Conservation (phyloP, 2,797 vertebrate genomes). For the Potorous gilbertii region DNA sequence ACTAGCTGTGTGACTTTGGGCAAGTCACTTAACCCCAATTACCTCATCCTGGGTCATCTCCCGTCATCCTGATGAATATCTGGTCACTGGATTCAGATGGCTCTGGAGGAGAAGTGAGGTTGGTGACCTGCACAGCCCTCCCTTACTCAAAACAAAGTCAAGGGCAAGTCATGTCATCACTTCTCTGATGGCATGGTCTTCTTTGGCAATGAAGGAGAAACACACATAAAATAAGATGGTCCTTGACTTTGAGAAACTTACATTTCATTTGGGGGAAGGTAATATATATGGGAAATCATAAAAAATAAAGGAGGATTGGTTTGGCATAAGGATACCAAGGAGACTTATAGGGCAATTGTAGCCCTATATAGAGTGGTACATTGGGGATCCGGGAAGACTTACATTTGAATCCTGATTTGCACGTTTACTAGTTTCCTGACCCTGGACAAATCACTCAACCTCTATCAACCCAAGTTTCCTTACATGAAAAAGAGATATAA, state of each 20-base stretch:
- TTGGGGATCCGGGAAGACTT: background rate
- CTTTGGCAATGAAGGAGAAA: too few relatives aligned
- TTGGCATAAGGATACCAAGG: background rate
- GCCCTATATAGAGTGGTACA: background rate
- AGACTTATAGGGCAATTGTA: background rate
- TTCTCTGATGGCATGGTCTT: too few relatives aligned
- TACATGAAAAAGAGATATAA: background rate
- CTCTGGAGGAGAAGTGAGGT: too few relatives aligned
- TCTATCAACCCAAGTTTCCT: background rate
- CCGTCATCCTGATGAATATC: too few relatives aligned
- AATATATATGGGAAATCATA: background rate
- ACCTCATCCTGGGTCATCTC: too few relatives aligned
- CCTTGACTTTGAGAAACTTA: background rate
- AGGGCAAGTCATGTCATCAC: too few relatives aligned
- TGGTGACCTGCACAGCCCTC: too few relatives aligned
- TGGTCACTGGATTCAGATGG: too few relatives aligned
- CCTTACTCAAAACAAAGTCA: too few relatives aligned
- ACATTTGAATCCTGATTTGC: background rate
- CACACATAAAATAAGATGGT: background rate
- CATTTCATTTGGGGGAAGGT: background rate
- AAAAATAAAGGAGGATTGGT: background rate
- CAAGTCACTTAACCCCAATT: too few relatives aligned
- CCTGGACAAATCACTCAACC: background rate
- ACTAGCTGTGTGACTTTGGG: too few relatives aligned
- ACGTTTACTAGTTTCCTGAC: background rate